Evolutionary conservation across 2,888 invertebrate genomes (phyloP).

Genomic region (Agrotis exclamationis): DNA sequence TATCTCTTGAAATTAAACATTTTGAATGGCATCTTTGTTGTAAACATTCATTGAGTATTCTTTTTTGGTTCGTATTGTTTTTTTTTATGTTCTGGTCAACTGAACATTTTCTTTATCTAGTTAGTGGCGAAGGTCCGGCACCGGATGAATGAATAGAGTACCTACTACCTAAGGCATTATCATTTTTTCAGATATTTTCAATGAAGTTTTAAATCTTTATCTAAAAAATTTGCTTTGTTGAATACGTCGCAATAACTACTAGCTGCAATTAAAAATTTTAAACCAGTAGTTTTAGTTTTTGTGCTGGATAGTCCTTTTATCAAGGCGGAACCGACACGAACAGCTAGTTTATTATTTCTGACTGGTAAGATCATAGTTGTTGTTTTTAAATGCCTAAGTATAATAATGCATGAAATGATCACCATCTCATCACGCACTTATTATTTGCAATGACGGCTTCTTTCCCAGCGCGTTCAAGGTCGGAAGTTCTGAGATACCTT

Average conservation of each 20-base stretch:
- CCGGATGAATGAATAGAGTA: constrained; percentile 21
- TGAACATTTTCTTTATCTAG: constrained; percentile 20
- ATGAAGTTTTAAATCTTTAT: background rate
- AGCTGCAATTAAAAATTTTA: too few relatives aligned
- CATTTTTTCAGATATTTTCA: background rate
- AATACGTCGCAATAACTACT: too few relatives aligned
- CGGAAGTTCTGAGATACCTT: constrained; percentile 9
- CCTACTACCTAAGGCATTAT: background rate
- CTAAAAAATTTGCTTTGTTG: too few relatives aligned
- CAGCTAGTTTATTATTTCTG: too few relatives aligned
- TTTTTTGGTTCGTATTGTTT: constrained; percentile 12
- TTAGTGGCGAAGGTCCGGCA: background rate
- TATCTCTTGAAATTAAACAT: background rate
- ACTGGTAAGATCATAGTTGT: too few relatives aligned
- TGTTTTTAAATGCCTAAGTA: background rate
- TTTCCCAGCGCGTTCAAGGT: background rate
- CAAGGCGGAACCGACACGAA: too few relatives aligned
- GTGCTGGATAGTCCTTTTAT: too few relatives aligned
- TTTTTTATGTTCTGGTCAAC: constrained; percentile 29
- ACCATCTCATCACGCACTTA: background rate
- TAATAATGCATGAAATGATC: background rate
- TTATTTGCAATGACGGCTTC: background rate
- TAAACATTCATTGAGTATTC: constrained; percentile 30
- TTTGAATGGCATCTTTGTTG: constrained; percentile 38
- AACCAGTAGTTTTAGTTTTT: too few relatives aligned